These are phyloP conservation scores for Cairina moschata DNA, from an alignment of 2,113 vertebrate genomes.

Conservation along the genomic window DNA sequence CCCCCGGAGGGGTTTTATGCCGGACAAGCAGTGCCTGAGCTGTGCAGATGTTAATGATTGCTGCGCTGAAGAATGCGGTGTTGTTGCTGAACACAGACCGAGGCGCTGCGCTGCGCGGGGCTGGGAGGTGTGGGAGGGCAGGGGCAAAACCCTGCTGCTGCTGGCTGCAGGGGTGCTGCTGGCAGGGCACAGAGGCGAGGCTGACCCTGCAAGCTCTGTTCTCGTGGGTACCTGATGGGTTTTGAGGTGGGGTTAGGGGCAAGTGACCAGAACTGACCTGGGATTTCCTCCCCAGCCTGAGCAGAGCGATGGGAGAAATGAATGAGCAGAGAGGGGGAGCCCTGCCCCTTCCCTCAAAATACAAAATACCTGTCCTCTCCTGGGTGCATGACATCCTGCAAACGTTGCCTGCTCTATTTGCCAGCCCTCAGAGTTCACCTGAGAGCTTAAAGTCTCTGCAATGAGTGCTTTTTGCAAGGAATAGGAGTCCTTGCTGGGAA, in stretches of 20 bases:
- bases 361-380: neutral
- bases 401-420: neutral
- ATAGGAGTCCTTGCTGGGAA: neutral
- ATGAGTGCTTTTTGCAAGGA: neutral
- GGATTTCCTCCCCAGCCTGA: neutral
- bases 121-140: neutral
- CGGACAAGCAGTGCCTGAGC: neutral
- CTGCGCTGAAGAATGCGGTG: constrained; percentile 42
- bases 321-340: neutral
- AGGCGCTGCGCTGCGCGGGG: neutral
- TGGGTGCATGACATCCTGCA: neutral
- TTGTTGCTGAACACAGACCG: constrained; percentile 1
- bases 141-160: neutral
- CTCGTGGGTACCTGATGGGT: neutral
- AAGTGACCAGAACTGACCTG: neutral
- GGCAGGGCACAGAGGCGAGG: neutral
- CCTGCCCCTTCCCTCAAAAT: neutral
- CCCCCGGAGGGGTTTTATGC: constrained; percentile 4
- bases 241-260: neutral
- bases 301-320: neutral
- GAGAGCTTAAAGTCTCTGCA: neutral
- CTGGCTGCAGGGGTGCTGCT: neutral
- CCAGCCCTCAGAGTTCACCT: neutral
- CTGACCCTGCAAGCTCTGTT: neutral
- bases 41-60: constrained; percentile 69